These are phyloP conservation scores for Sclerurus mexicanus DNA, from an alignment of 2,113 vertebrate genomes.

Conservation along the genomic window DNA sequence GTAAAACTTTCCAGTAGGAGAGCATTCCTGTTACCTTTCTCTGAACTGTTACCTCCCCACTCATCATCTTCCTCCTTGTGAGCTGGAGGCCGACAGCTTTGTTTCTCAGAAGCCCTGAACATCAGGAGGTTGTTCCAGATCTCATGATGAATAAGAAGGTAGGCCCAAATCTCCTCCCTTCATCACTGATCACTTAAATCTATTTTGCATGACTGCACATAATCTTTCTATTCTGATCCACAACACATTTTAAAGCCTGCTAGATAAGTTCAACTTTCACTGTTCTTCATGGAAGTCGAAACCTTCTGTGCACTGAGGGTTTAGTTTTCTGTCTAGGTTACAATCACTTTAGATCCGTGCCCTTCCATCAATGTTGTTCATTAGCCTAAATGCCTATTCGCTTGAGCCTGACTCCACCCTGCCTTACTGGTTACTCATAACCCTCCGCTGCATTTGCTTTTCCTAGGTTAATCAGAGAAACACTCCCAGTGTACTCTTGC, in stretches of 20 bases:
- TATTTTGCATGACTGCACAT: not conserved
- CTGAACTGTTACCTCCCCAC: not conserved
- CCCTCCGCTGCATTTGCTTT: not conserved
- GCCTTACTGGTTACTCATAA: not conserved
- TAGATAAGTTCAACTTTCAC: not conserved
- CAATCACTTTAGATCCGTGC: not conserved
- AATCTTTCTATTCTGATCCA: not conserved
- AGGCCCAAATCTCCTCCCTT: not conserved
- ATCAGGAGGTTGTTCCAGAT: not conserved
- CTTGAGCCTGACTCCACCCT: not conserved
- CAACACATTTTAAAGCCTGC: not conserved
- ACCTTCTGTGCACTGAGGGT: not conserved
- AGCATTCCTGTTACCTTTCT: not conserved
- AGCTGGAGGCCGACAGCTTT: not conserved
- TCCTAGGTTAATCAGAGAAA: not conserved
- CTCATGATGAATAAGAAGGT: not conserved
- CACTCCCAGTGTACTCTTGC: not conserved
- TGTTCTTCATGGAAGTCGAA: fast-evolving
- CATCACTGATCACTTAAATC: not conserved
- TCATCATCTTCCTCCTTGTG: not conserved
- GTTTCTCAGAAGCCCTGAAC: not conserved
- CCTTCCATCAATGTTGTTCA: not conserved
- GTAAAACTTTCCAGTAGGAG: not conserved
- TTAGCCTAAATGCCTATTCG: not conserved
- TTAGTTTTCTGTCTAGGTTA: not conserved